These are phyloP conservation scores for Andricus curvator DNA, from an alignment of 2,888 invertebrate species.

Conservation along the genomic window DNA sequence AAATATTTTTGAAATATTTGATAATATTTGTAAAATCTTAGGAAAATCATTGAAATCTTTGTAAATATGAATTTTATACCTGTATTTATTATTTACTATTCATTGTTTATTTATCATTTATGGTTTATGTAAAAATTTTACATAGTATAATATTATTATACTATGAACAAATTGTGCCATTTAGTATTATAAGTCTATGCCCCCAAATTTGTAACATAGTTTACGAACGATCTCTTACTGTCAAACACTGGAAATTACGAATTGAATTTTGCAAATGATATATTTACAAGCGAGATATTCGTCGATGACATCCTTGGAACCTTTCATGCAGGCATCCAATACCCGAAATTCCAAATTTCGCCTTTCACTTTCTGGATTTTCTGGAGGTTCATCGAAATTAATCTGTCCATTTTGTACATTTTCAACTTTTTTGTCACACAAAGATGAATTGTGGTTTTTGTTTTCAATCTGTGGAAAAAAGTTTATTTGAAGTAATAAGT, in stretches of 20 bases:
- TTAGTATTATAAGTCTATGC: too few species aligned
- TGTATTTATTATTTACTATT: too few species aligned
- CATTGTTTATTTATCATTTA: too few species aligned
- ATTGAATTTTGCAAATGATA: slow-evolving; percentile 10
- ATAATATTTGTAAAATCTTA: too few species aligned
- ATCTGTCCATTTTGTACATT: slow-evolving; percentile 10
- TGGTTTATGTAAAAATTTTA: too few species aligned
- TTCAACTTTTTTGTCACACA: neutral
- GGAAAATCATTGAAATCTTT: too few species aligned
- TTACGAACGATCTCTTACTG: too few species aligned
- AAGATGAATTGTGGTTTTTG: neutral
- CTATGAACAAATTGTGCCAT: too few species aligned
- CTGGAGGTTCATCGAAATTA: slow-evolving; percentile 39
- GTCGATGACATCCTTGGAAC: slow-evolving; percentile 60
- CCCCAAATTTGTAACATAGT: too few species aligned
- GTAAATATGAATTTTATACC: too few species aligned
- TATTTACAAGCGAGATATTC: slow-evolving; percentile 65
- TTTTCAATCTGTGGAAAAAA: neutral
- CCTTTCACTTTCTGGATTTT: slow-evolving; percentile 39
- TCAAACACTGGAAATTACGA: neutral
- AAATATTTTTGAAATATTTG: too few species aligned
- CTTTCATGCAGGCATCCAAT: slow-evolving; percentile 67
- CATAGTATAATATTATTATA: too few species aligned
- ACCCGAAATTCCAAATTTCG: slow-evolving; percentile 46
- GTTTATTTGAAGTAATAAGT: neutral